A percentile compares a stretch with the other conserved stretches of the same genome.
Conservation (phyloP, 2,888 invertebrate species). For the Hanleya hanleyi region DNA sequence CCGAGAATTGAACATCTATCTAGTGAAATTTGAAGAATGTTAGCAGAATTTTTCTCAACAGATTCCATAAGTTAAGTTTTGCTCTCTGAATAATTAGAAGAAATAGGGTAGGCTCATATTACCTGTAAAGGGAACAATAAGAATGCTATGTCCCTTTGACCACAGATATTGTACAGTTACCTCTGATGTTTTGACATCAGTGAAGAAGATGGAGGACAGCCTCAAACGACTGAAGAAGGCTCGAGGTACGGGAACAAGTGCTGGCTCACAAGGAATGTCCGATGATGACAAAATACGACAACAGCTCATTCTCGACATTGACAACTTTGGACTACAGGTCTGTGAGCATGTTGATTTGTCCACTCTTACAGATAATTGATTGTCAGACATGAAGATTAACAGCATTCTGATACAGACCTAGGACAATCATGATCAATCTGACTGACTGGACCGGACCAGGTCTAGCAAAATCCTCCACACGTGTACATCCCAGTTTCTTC, state of each 20-base stretch:
- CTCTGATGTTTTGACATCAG: slow-evolving; percentile 91
- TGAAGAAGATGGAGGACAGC: slow-evolving; percentile 96
- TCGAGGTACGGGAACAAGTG: slow-evolving; percentile 77
- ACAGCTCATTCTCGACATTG: slow-evolving; percentile 91
- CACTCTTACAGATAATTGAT: neutral
- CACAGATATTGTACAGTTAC: slow-evolving; percentile 78
- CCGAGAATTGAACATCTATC: too few species aligned
- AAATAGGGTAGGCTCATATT: too few species aligned
- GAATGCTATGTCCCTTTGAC: slow-evolving; percentile 6
- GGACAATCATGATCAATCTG: too few species aligned
- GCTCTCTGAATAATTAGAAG: neutral
- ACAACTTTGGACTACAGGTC: slow-evolving; percentile 81
- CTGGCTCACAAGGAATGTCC: slow-evolving; percentile 79
- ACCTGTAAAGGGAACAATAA: neutral
- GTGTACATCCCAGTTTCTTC: neutral
- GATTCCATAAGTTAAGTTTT: too few species aligned
- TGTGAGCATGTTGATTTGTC: neutral
- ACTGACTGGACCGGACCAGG: neutral
- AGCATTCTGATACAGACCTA: neutral
- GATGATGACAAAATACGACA: slow-evolving; percentile 96
- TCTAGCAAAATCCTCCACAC: neutral
- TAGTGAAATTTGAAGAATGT: too few species aligned
- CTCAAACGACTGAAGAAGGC: slow-evolving; percentile 90
- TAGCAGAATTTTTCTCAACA: too few species aligned
- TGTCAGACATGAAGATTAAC: neutral